These are phyloP conservation scores for Taurulus bubalis DNA, from an alignment of 2,113 vertebrate species.

Conservation along the genomic window DNA sequence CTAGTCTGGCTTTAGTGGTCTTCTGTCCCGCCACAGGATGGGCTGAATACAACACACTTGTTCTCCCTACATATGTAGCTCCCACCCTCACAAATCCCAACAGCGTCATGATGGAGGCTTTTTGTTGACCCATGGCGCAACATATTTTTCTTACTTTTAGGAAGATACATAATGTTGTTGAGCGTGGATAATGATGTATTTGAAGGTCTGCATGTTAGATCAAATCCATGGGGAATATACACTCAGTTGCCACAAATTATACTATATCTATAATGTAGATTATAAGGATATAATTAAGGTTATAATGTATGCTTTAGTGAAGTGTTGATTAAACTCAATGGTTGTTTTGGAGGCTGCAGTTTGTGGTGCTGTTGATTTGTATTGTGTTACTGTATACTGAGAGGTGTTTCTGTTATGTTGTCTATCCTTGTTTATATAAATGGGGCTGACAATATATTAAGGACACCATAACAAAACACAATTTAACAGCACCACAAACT, in stretches of 20 bases:
- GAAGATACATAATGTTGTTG: neutral
- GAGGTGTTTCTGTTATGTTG: neutral
- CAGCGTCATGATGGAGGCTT: neutral
- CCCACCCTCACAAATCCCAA: neutral
- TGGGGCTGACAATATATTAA: neutral
- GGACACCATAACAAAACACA: neutral
- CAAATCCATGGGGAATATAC: neutral
- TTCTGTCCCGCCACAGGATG: neutral
- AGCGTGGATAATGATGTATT: neutral
- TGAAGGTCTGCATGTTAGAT: neutral
- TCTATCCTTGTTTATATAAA: neutral
- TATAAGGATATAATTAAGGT: neutral
- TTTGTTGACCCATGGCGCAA: neutral
- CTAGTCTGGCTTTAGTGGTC: neutral
- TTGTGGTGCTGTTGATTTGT: neutral
- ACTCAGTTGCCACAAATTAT: neutral
- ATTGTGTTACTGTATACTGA: neutral
- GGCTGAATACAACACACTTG: neutral
- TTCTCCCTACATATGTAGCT: neutral
- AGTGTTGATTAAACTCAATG: neutral
- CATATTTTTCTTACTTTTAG: neutral
- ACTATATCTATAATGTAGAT: no score
- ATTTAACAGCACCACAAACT: neutral
- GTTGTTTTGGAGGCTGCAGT: neutral
- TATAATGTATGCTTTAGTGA: neutral